Base-by-base conservation (phyloP, 2,888 invertebrate species). In the Sinhomidia bicolor region DNA sequence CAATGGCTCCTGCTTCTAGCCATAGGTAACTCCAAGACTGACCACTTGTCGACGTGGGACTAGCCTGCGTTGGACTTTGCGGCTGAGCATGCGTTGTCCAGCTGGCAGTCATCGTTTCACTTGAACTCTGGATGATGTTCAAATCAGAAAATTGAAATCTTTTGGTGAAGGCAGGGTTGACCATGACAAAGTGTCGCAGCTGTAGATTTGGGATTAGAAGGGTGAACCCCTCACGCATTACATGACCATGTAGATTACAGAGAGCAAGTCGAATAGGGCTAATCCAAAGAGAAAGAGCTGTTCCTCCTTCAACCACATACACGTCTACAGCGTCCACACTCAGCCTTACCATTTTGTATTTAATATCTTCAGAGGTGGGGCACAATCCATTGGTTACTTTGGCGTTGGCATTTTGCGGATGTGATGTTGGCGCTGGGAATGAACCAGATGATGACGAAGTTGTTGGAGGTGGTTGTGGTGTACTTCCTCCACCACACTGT, bases 231-330 rank as follows among this genome's bases (percentile, higher is more conserved):
- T 97, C 96, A 92, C 97, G 97, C 44, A 98, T 98, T 92, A 97
- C 97, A 91, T 97, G 96, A 0, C 98, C 98, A 93, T 99, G 99
- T n/a, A 99, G 95, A 94, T 99, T 99, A 93, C 99, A 99, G 74
- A 96, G 97, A 26, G 98, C 96, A 89, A 98, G 94, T 78, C 98
- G 95, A 47, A 98, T 95, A 0, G 99, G 98, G 91, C 93, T 93
- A 93, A 96, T 95, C 97, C 97, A 97, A 0, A 98, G 94, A 93
- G 98, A 97, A 41, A 98, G 94, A 0, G 98, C 97, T 2, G 98
- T 97, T 62, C 97, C 97, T 47, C 96, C 95, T 93, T 99, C 99
- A 68, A 98, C 97, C 78, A 99, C 94, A 94, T 97, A 98, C 65
- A 99, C 95, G 94, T 99, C 98, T 1, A 99, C 94, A 1, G 97